Percentiles rank a stretch among this genome's conserved stretches.
These are phyloP conservation scores for Platycnemis pennipes DNA, from an alignment of 2,888 invertebrate genomes.

Conservation along the genomic window DNA sequence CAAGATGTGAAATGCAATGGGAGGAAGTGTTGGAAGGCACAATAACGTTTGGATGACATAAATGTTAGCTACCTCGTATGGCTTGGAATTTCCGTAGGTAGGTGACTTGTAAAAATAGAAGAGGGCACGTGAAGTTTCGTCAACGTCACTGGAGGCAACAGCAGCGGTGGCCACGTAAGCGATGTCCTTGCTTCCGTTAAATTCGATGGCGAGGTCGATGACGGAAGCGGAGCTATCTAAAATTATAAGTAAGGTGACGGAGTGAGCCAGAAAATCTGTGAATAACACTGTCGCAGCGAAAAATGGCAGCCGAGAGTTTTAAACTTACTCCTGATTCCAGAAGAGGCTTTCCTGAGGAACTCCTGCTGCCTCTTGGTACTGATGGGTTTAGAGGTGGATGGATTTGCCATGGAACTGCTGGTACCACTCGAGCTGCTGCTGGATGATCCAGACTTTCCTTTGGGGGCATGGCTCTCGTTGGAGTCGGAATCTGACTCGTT, in stretches of 20 bases:
- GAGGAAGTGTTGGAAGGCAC: neutral
- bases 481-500: neutral
- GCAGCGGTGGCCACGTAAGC: constrained; percentile 82
- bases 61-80: constrained; percentile 62
- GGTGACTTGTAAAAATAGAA: constrained; percentile 79
- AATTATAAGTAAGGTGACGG: neutral
- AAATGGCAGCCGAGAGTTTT: neutral
- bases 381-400: constrained; percentile 76
- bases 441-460: neutral
- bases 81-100: neutral
- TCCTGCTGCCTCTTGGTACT: constrained; percentile 81
- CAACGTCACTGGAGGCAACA: constrained; percentile 81
- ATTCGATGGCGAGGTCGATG: constrained; percentile 81
- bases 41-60: neutral
- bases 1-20: neutral
- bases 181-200: constrained; percentile 81
- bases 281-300: neutral
- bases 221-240: constrained; percentile 79
- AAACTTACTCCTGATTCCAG: constrained; percentile 80
- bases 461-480: neutral
- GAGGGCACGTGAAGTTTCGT: constrained; percentile 81
- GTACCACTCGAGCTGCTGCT: neutral
- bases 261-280: neutral
- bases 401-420: constrained; percentile 55
- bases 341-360: constrained; percentile 80